phyloP scores from a whole-genome alignment of 2,888 invertebrate species.

The Lycocerus yunnanus region DNA sequence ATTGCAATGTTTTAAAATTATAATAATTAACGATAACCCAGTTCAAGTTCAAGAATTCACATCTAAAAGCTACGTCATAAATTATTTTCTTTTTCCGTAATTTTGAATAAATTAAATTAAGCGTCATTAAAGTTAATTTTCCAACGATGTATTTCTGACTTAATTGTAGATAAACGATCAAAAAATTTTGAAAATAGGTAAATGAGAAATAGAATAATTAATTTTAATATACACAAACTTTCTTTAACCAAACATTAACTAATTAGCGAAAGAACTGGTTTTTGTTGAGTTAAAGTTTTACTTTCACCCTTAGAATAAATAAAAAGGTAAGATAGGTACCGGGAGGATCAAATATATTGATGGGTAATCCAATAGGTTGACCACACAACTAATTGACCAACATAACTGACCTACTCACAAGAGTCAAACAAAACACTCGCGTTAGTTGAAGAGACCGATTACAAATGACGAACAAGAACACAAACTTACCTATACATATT shows the following conservation, averaged over 20 bases:
- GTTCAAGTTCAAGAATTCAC: neutral
- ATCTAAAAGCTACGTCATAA: neutral
- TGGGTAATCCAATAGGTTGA: slow-evolving; percentile 5
- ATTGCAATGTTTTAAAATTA: neutral
- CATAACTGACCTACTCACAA: slow-evolving; percentile 41
- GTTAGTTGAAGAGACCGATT: slow-evolving; percentile 17
- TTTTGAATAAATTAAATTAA: neutral
- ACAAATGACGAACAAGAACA: slow-evolving; percentile 28
- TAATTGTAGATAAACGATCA: neutral
- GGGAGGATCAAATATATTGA: neutral
- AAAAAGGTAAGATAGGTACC: neutral
- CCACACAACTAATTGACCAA: slow-evolving; percentile 19
- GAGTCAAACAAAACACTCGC: slow-evolving; percentile 29
- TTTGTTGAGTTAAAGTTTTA: neutral
- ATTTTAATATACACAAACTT: neutral
- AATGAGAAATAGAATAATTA: neutral
- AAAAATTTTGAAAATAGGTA: neutral
- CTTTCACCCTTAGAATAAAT: neutral
- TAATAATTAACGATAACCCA: neutral
- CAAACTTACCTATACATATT: slow-evolving; percentile 28
- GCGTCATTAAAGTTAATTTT: too few relatives aligned
- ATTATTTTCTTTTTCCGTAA: neutral
- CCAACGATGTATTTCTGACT: too few relatives aligned
- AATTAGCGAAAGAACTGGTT: neutral
- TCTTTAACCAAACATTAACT: neutral